Conservation (phyloP, 1,140 invertebrate genomes). For the Lineus longissimus region DNA sequence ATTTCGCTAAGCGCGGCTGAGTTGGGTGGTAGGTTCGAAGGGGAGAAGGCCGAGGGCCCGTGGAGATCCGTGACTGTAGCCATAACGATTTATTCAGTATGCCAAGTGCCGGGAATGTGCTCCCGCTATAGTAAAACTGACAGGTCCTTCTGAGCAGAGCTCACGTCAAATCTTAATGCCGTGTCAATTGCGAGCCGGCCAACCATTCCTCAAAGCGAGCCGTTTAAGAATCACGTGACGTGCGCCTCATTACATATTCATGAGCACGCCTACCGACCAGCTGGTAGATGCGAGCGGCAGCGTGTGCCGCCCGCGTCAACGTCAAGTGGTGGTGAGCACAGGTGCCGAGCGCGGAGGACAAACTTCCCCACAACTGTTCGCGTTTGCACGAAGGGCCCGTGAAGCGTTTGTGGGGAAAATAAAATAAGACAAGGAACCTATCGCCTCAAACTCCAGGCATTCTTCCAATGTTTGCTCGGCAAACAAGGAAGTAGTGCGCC, state of each 20-base stretch:
- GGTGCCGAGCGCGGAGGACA: too few species aligned
- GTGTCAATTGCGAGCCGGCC: not conserved
- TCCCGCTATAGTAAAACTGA: not conserved
- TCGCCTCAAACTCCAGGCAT: too few species aligned
- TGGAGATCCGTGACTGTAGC: not conserved
- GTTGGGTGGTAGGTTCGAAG: constrained; percentile 56
- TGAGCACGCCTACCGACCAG: too few species aligned
- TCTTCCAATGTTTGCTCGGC: too few species aligned
- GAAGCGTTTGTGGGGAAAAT: too few species aligned
- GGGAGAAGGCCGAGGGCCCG: constrained; percentile 12
- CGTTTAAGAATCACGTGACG: not conserved
- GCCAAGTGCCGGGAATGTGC: not conserved
- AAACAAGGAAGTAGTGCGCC: too few species aligned
- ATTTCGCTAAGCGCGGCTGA: constrained; percentile 79
- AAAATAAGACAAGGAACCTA: too few species aligned
- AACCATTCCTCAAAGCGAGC: not conserved
- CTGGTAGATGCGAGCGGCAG: too few species aligned
- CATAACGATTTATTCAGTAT: not conserved
- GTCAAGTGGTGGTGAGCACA: too few species aligned
- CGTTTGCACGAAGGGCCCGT: too few species aligned
- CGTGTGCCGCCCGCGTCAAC: too few species aligned
- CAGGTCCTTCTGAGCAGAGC: not conserved
- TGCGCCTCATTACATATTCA: not conserved
- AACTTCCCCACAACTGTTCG: too few species aligned
- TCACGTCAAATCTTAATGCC: not conserved